Evolutionary conservation across 1,140 invertebrate genomes (phyloP), one percentile per base, ranked within the genome.

Genomic region (Pentalonia nigronervosa): DNA sequence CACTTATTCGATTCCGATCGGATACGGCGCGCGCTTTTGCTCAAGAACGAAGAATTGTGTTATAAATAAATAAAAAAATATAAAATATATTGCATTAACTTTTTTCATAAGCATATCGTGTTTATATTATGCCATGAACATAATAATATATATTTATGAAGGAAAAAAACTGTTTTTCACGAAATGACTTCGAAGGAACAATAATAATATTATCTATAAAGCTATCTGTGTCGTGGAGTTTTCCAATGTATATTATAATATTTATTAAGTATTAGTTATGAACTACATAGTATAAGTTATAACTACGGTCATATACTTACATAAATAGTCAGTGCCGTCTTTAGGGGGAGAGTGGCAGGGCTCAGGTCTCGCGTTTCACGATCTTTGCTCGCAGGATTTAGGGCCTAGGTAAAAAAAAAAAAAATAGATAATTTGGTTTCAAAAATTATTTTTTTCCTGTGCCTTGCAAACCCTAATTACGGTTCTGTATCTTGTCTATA

Each of bases 61-160:
- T 76, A n/a, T 76, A 76, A 76, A 76, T 76, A 76, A 76, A 76
- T 76, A n/a, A 67, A n/a, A 11, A 67, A 76, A 76, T 76, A 76
- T 30, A 6, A 76, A 76, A 76, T 76, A 67, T 67, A 67, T n/a
- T 67, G 25, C 60, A n/a, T 67, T 67, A 6, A 67, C 25, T 67
- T 67, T 67, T 30, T 67, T 30, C 30, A 67, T 67, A 67, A 67
- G n/a, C 30, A n/a, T 67, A 67, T 67, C 30, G n/a, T n/a, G n/a
- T n/a, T 76, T n/a, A n/a, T 34, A 7, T 76, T 76, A 76, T 76
- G 9, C 11, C 14, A 14, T 76, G 17, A 3, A 30, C 14, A 17
- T n/a, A 76, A 76, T 76, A n/a, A 76, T 76, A 67, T 30, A 60
- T 25, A 60, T 60, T 60, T n/a, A 67, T 30, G 60, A 7, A 17